Evolutionary conservation across 2,113 vertebrate species (phyloP).

Genomic region (Saccopteryx leptura): DNA sequence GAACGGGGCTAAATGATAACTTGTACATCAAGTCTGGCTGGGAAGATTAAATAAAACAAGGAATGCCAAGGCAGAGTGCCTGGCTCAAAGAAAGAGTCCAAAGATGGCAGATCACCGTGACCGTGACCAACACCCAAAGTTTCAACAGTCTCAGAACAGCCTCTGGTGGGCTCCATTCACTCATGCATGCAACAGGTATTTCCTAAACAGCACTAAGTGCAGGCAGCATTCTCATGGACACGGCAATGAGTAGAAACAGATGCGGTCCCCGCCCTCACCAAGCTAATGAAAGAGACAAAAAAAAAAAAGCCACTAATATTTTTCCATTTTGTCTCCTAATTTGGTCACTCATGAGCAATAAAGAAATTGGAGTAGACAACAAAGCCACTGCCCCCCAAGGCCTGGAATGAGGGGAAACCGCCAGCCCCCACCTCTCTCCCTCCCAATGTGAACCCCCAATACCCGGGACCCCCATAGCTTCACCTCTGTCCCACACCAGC

Average conservation of each 20-base stretch:
- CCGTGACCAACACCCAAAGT: neutral
- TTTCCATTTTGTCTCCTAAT: constrained; percentile 22
- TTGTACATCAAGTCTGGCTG: neutral
- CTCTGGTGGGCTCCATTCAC: neutral
- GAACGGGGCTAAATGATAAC: neutral
- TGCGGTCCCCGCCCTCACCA: neutral
- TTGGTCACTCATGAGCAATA: neutral
- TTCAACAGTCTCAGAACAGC: neutral
- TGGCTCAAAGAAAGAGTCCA: neutral
- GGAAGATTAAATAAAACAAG: neutral
- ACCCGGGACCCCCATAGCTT: neutral
- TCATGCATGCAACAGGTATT: neutral
- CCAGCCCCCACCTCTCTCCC: neutral
- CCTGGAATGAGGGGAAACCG: neutral
- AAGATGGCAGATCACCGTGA: neutral
- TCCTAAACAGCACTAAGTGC: neutral
- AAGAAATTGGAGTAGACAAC: neutral
- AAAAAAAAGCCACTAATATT: neutral
- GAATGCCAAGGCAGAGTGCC: neutral
- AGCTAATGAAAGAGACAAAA: neutral
- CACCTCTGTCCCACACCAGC: neutral
- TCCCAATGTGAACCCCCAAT: neutral
- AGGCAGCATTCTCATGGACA: neutral
- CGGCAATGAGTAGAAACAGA: neutral
- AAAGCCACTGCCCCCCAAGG: neutral